A percentile compares a stretch with the other conserved stretches of the same genome.
Evolutionary conservation across 2,888 invertebrate genomes (phyloP).

Genomic region (Corythucha ciliata): DNA sequence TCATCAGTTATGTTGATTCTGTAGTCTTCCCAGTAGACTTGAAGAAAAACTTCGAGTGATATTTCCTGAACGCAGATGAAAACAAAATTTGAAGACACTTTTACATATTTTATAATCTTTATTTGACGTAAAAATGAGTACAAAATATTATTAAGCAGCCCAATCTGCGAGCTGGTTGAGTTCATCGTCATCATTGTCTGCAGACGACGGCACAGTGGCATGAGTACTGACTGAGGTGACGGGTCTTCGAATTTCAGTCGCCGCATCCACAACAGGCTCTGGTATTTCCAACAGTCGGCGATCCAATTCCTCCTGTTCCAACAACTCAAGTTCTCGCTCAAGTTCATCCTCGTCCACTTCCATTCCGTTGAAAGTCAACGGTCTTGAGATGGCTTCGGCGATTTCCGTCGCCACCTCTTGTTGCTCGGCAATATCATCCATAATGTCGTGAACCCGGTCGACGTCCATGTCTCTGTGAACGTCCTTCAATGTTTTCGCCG

Average conservation of each 20-base stretch:
- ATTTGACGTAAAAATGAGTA: no score
- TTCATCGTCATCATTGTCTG: no score
- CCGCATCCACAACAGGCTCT: slow-evolving; percentile 61
- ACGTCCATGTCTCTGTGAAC: slow-evolving; percentile 95
- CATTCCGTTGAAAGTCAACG: slow-evolving; percentile 83
- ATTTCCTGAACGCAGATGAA: slow-evolving; percentile 56
- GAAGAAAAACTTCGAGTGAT: slow-evolving; percentile 54
- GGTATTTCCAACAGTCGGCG: slow-evolving; percentile 68
- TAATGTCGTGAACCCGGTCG: slow-evolving; percentile 96
- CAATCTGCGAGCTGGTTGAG: no score
- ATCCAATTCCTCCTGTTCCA: slow-evolving; percentile 85
- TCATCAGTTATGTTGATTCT: slow-evolving; percentile 42
- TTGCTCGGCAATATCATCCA: slow-evolving; percentile 99
- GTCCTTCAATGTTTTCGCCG: slow-evolving; percentile 88
- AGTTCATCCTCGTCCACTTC: slow-evolving; percentile 77
- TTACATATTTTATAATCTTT: no score
- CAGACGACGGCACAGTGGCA: no score
- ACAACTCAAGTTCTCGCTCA: slow-evolving; percentile 73
- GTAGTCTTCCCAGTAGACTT: slow-evolving; percentile 54
- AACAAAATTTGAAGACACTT: no score
- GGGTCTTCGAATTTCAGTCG: no score
- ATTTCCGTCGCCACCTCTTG: slow-evolving; percentile 97
- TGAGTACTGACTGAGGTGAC: no score
- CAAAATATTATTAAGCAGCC: no score
- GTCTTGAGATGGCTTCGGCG: slow-evolving; percentile 95